Evolutionary conservation across 2,797 vertebrate genomes (phyloP).

Genomic region (Helarctos malayanus): DNA sequence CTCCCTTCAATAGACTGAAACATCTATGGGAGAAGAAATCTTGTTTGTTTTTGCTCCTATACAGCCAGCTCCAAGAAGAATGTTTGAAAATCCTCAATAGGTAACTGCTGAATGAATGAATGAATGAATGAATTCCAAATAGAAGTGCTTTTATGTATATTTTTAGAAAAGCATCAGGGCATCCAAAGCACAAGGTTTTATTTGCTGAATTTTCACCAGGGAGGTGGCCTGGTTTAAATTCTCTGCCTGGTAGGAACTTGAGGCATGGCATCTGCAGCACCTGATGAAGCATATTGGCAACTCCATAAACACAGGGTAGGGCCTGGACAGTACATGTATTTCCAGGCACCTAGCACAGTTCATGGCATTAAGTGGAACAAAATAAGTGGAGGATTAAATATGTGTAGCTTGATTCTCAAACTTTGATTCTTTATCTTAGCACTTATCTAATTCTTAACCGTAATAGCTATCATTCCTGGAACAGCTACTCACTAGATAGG

Average conservation of each 20-base stretch:
- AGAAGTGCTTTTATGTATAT: background rate
- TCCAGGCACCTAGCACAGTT: background rate
- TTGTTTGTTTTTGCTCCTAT: background rate
- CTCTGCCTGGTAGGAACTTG: background rate
- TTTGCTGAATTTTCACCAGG: background rate
- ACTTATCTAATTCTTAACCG: background rate
- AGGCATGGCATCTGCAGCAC: background rate
- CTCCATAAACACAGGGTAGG: background rate
- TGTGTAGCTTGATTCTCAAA: background rate
- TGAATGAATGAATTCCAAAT: background rate
- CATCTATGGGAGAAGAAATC: background rate
- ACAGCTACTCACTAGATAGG: background rate
- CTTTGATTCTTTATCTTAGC: background rate
- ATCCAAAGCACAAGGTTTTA: background rate
- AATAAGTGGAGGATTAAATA: background rate
- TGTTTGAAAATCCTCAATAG: background rate
- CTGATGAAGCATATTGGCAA: background rate
- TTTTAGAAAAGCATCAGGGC: background rate
- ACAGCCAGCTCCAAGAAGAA: background rate
- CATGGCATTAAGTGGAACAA: background rate
- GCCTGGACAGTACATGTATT: too few species aligned
- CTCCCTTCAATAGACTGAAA: background rate
- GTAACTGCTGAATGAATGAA: background rate
- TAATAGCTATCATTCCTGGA: background rate
- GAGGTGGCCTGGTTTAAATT: background rate